Evolutionary conservation across 2,888 invertebrate species (phyloP), one percentile per base, ranked within the genome.

Genomic region (Erebia palarica): DNA sequence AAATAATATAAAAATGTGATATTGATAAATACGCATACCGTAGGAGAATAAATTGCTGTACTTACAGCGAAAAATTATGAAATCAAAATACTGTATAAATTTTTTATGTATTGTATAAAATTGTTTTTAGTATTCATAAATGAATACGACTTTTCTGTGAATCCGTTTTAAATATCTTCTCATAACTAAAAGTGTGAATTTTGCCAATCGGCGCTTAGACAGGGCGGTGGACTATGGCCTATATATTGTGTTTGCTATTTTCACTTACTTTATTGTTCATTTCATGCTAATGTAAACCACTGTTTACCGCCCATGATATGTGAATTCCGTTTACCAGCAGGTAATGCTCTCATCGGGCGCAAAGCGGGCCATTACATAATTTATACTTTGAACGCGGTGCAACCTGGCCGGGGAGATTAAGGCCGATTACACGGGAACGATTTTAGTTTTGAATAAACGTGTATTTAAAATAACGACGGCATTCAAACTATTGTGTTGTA

Each of bases 351-450:
- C 44, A 13, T 44, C 42, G 47, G 14, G 53, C 59, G 18, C 47
- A 73, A 36, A 59, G 49, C 49, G 36, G 69, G 27, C 42, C 9
- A 65, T 58, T 51, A 64, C 27, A 65, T 58, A 69, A 65, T 69
- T 69, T 60, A 61, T 47, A 42, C 65, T 53, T 36, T 42, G 51
- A 42, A 16, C 55, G 42, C 16, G 14, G 42, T 55, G 36, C 36
- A 36, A 36, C 21, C 16, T 44, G 21, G 2, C 53, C n/a, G 11
- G 47, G 27, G 16, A 55, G 65, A 72, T 70, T 74, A 74, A 66
- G 72, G 72, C 68, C 49, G 72, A 71, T 67, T 71, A 71, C 73
- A 67, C 63, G 27, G 55, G 49, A 68, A 70, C 70, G 70, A 51
- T 70, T 74, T 68, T 71, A 69, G 44, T 57, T 59, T 69, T 49